phyloP scores from a whole-genome alignment of 2,797 vertebrate genomes.

The Microctenopoma lineatum region DNA sequence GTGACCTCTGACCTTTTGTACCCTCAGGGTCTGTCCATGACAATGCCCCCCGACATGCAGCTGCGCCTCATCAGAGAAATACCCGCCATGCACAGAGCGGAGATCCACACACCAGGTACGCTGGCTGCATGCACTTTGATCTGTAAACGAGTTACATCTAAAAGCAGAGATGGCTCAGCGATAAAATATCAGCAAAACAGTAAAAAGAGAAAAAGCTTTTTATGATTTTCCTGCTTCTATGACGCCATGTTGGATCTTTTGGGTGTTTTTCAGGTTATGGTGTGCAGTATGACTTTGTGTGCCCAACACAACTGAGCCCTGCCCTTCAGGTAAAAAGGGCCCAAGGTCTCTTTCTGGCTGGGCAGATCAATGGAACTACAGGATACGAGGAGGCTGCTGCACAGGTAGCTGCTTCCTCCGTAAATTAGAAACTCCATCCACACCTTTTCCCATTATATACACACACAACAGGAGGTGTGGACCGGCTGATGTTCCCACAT shows the following conservation, averaged over 20 bases:
- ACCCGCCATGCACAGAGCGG: constrained; percentile 86
- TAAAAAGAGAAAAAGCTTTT: neutral
- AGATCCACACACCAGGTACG: constrained; percentile 90
- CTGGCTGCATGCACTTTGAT: neutral
- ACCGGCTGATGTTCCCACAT: neutral
- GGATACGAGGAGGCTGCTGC: constrained; percentile 98
- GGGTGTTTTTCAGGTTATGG: constrained; percentile 89
- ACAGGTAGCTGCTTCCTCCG: constrained; percentile 82
- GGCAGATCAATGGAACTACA: constrained; percentile 97
- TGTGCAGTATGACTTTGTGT: constrained; percentile 96
- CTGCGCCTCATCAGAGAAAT: constrained; percentile 90
- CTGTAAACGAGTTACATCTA: neutral
- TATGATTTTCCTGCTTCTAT: neutral
- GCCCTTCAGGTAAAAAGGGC: constrained; percentile 89
- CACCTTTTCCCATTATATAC: neutral
- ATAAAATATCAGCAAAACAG: neutral
- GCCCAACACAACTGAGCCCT: constrained; percentile 91
- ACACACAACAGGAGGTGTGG: neutral
- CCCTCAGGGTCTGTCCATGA: constrained; percentile 95
- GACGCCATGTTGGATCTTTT: neutral
- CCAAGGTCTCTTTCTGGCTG: constrained; percentile 94
- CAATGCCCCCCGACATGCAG: constrained; percentile 90
- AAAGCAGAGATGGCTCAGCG: neutral
- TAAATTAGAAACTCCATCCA: neutral
- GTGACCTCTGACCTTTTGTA: constrained; percentile 91